These are phyloP conservation scores for Calyptomena viridis DNA, from an alignment of 2,113 vertebrate species.

Conservation along the genomic window DNA sequence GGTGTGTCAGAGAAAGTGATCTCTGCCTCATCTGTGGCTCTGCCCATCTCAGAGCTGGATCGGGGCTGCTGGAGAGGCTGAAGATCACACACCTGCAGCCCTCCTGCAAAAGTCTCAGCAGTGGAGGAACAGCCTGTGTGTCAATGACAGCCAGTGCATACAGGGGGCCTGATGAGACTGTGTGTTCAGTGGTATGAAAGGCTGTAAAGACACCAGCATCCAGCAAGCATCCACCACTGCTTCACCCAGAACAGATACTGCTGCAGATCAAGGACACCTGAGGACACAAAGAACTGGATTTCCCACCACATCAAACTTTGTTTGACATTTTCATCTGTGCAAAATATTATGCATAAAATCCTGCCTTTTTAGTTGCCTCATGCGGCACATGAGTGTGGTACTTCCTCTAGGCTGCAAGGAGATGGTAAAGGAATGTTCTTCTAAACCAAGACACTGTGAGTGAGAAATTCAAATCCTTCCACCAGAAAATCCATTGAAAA, in stretches of 20 bases:
- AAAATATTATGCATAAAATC: neutral
- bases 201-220: neutral
- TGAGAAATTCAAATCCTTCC: neutral
- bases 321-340: neutral
- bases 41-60: neutral
- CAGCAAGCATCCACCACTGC: neutral
- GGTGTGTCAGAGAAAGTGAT: neutral
- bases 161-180: neutral
- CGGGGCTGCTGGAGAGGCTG: neutral
- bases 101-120: neutral
- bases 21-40: neutral
- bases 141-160: neutral
- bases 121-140: neutral
- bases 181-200: neutral
- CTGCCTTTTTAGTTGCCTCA: neutral
- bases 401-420: neutral
- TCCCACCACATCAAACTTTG: neutral
- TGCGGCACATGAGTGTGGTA: accelerated
- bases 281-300: neutral
- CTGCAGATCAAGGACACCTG: neutral
- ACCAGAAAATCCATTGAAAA: neutral
- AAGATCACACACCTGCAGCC: neutral
- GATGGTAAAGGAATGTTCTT: neutral
- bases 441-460: neutral
- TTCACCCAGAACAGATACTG: neutral